Conservation (phyloP, 64 coral and sea anemone species). For the Hydrozoanthus tunicans region DNA sequence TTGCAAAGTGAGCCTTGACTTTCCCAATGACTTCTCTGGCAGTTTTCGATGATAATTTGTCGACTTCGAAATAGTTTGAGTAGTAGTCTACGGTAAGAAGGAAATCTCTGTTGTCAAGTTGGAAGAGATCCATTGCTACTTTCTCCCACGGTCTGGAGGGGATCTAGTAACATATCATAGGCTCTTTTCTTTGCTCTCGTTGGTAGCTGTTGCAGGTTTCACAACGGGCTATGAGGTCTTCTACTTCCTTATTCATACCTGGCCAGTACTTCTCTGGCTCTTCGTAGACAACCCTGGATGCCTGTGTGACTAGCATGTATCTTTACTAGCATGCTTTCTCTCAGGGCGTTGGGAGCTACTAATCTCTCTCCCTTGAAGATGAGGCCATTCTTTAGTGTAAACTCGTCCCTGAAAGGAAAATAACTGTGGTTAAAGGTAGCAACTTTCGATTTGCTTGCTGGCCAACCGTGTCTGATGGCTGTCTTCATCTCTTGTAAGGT, state of each 20-base stretch:
- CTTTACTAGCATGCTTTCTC: conserved; percentile 3
- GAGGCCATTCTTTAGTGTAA: conserved; percentile 37
- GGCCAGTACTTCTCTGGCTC: conserved; percentile 60
- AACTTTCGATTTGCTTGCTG: background rate
- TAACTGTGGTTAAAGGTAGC: background rate
- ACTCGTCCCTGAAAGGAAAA: conserved; percentile 43
- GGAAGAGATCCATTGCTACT: background rate
- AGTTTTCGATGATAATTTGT: background rate
- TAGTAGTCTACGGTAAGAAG: conserved; percentile 36
- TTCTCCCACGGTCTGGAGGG: conserved; percentile 3
- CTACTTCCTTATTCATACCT: conserved; percentile 28
- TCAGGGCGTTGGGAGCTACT: conserved; percentile 18
- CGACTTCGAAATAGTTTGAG: conserved; percentile 3
- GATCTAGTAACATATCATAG: background rate
- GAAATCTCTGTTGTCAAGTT: conserved; percentile 7
- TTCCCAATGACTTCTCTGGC: background rate
- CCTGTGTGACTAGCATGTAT: conserved; percentile 44
- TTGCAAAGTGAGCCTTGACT: background rate
- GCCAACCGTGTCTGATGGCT: conserved; percentile 48
- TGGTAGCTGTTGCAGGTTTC: conserved; percentile 15
- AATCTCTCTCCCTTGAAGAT: conserved; percentile 55
- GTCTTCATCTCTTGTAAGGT: background rate
- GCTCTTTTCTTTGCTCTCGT: conserved; percentile 19
- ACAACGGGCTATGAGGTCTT: conserved; percentile 3
- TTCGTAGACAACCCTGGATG: conserved; percentile 31